Evolutionary conservation across 92 coral and sea anemone species (phyloP).

Genomic region (Siderastrea siderea): DNA sequence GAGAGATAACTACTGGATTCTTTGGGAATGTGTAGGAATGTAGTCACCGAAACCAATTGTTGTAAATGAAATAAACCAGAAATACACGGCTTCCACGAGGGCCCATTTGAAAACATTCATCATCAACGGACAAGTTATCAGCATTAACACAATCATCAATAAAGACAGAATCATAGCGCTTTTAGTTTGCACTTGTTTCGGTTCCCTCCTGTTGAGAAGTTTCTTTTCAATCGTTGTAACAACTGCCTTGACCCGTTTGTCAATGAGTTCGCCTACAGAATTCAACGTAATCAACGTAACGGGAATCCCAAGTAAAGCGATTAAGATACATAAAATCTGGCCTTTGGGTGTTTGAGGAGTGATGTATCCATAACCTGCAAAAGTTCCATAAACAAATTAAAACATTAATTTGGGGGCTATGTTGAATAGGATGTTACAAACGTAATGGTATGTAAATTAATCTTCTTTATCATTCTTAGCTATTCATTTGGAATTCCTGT

Average conservation of each 20-base stretch:
- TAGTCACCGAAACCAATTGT: constrained; percentile 63
- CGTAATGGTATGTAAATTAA: too few relatives aligned
- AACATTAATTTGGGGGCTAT: too few relatives aligned
- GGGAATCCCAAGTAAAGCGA: constrained; percentile 44
- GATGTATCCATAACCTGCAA: constrained; percentile 53
- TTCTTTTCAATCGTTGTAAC: constrained; percentile 13
- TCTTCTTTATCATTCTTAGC: too few relatives aligned
- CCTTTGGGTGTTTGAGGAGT: constrained; percentile 65
- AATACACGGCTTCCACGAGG: constrained; percentile 33
- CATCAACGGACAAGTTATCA: neutral
- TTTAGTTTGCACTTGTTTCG: constrained; percentile 1
- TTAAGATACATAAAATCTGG: constrained; percentile 40
- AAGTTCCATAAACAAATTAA: neutral
- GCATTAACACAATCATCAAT: constrained; percentile 6
- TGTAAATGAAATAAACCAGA: constrained; percentile 55
- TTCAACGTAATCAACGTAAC: constrained; percentile 29
- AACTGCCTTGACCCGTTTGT: neutral
- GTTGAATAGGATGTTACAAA: too few relatives aligned
- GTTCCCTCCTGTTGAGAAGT: constrained; percentile 10
- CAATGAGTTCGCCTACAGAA: constrained; percentile 46
- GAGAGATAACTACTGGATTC: neutral
- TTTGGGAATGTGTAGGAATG: neutral
- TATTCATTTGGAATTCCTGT: too few relatives aligned
- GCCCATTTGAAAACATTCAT: neutral
- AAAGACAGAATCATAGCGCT: constrained; percentile 12